phyloP scores from a whole-genome alignment of 2,797 vertebrate species.

The Oryzias dopingdopingensis region DNA sequence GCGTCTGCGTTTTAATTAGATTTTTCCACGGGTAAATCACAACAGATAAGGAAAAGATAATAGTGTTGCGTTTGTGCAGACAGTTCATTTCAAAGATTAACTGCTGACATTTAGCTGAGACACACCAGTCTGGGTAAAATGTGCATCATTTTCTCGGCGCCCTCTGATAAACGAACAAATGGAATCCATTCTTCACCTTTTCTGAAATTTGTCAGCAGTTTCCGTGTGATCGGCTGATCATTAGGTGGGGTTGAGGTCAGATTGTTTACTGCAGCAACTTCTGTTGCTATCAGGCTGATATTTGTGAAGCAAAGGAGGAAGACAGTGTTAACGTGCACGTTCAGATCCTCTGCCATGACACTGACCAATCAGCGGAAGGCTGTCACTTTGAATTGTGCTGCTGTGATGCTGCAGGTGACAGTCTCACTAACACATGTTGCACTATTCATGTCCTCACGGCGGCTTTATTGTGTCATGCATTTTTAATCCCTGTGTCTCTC shows the following conservation, averaged over 20 bases:
- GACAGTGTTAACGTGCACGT: constrained; percentile 2
- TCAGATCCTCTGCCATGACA: not conserved
- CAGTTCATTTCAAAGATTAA: no score
- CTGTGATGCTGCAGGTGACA: not conserved
- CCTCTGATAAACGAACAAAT: no score
- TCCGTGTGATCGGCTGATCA: no score
- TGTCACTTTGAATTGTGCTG: no score
- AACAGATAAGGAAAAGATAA: no score
- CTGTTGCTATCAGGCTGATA: constrained; percentile 25
- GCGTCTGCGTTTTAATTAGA: not conserved
- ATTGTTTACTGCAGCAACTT: constrained; percentile 21
- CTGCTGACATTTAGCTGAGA: no score
- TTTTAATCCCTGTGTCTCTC: not conserved
- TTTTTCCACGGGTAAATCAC: constrained; percentile 7
- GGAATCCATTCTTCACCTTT: no score
- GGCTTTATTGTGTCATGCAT: not conserved
- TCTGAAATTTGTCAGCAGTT: no score
- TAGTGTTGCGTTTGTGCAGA: no score
- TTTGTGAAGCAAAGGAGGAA: constrained; percentile 8
- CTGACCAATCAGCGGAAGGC: not conserved
- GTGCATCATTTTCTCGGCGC: no score
- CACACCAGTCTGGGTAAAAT: no score
- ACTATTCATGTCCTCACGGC: not conserved
- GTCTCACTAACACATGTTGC: not conserved
- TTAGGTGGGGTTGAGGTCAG: not conserved